These are phyloP conservation scores for Felis catus DNA, from an alignment of 2,113 vertebrate genomes.

Conservation along the genomic window F.catus_Fca126_mat1.0 CM031412.1:78072001-78072500, in stretches of 20 bases:
- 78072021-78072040: neutral
- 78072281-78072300: constrained; percentile 22
- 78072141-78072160: neutral
- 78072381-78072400: constrained; percentile 1
- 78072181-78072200: no score
- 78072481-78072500: neutral
- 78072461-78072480: neutral
- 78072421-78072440: neutral
- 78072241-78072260: neutral
- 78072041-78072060: neutral
- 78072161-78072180: no score
- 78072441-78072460: neutral
- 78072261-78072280: neutral
- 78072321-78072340: neutral
- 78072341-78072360: neutral
- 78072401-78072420: neutral
- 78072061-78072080: neutral
- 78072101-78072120: neutral
- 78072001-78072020: neutral
- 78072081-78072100: neutral
- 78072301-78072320: constrained; percentile 4
- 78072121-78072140: neutral
- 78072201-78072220: no score
- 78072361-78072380: constrained; percentile 11
- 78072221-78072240: no score